Evolutionary conservation across 2,113 vertebrate genomes (phyloP), one percentile per base, ranked within the genome.

Genomic region (Ammodytes marinus): DNA sequence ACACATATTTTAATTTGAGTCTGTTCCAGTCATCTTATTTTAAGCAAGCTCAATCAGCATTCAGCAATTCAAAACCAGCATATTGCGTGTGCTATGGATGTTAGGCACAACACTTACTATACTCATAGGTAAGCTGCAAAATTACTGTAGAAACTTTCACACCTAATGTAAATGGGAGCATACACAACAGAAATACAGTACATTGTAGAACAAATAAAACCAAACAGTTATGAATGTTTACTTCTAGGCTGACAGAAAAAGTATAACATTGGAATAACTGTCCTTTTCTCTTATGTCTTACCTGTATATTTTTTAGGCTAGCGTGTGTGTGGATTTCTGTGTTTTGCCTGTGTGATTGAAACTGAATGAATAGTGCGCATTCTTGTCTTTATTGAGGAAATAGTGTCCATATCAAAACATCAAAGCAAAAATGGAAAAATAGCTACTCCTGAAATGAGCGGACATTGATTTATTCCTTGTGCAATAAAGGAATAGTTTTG

Each of bases 311-410:
- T 10, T 57, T 15, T 27, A 27, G 19, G 45, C 10, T 0, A 49
- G 8, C 10, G 57, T 60, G 70, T 61, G 13, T 59, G 19, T 57
- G 19, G 10, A 13, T 60, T 3, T 60, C 19, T 39, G 15, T 52
- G 35, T 74, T 66, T 1, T 47, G 61, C 59, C 45, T 43, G n/a
- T 11, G 35, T 37, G 63, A 39, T 17, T 61, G 40, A 80, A 53
- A 46, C 47, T 12, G 12, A 57, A 57, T 7, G 4, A 80, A 39
- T 6, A 45, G 45, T 52, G 54, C 39, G 27, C 54, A 77, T 77
- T 83, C 68, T 70, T 82, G 59, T 61, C 13, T 46, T 72, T 72
- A 72, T 77, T 72, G 35, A 77, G 73, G 67, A 82, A 77, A 70
- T 53, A 45, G 52, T 6, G 2, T 37, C 19, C 15, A 37, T 59